These are phyloP conservation scores for Kryptolebias marmoratus DNA, from an alignment of 2,113 vertebrate genomes.

Conservation along the genomic window DNA sequence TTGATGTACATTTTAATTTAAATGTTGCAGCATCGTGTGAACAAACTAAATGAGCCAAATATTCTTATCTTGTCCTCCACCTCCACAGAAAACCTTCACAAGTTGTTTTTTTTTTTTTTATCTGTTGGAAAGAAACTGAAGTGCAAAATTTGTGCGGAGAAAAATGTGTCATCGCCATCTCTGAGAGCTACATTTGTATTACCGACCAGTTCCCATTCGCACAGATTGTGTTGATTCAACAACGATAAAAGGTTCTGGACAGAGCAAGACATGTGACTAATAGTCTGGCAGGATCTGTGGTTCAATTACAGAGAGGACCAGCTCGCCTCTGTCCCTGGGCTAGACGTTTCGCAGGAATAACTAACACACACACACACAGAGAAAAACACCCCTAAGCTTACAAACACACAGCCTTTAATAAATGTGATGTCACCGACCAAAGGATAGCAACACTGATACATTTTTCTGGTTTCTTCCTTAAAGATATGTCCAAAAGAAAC, in stretches of 20 bases:
- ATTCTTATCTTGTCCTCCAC: background rate
- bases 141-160: constrained; percentile 15
- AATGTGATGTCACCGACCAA: constrained; percentile 75
- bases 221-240: constrained; percentile 57
- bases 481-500: constrained; percentile 72
- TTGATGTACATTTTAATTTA: too few species aligned
- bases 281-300: constrained; percentile 63
- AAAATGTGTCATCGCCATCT: constrained; percentile 11
- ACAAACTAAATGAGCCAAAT: background rate
- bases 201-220: constrained; percentile 41
- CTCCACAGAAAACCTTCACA: background rate
- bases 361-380: constrained; percentile 29
- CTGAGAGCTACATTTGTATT: constrained; percentile 52
- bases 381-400: constrained; percentile 23
- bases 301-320: constrained; percentile 75
- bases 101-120: background rate
- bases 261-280: constrained; percentile 67
- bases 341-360: constrained; percentile 60
- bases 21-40: too few species aligned
- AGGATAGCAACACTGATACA: constrained; percentile 67
- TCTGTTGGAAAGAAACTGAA: background rate
- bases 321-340: constrained; percentile 72
- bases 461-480: constrained; percentile 65
- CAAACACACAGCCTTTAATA: constrained; percentile 59
- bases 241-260: constrained; percentile 59